A percentile compares a stretch with the other conserved stretches of the same genome.
These are phyloP conservation scores for Chaitophorus viminalis DNA, from an alignment of 2,888 invertebrate genomes.

Conservation along the genomic window DNA sequence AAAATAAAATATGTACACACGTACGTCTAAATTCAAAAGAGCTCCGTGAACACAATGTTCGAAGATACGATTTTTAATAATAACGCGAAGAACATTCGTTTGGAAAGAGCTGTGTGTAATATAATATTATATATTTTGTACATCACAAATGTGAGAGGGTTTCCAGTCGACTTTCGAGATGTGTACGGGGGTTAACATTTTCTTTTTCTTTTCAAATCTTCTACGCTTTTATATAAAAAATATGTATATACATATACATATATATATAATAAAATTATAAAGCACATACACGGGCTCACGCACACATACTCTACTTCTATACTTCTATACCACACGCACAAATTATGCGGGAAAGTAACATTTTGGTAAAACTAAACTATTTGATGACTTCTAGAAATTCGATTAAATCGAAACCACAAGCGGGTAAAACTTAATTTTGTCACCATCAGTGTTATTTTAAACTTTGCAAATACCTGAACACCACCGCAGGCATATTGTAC, in stretches of 20 bases:
- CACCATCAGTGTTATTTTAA: slow-evolving; percentile 24
- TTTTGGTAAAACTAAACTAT: slow-evolving; percentile 34
- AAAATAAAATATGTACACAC: neutral
- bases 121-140: neutral
- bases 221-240: neutral
- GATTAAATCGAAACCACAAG: slow-evolving; percentile 47
- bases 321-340: too few species aligned
- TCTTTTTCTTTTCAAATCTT: slow-evolving; percentile 9
- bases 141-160: neutral
- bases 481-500: neutral
- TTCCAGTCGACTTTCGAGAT: slow-evolving; percentile 27
- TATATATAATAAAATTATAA: slow-evolving; percentile 28
- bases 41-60: neutral
- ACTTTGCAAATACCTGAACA: slow-evolving; percentile 44
- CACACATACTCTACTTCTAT: neutral
- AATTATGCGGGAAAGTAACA: neutral
- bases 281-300: too few species aligned
- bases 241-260: too few species aligned
- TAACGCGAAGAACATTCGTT: neutral
- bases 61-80: slow-evolving; percentile 44
- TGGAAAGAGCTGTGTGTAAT: neutral
- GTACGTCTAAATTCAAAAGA: slow-evolving; percentile 15
- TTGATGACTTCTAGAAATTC: slow-evolving; percentile 39
- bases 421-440: slow-evolving; percentile 25
- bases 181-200: neutral